These are phyloP conservation scores for Motacilla tschutschensis DNA, from an alignment of 2,113 vertebrate species.

Conservation along the genomic window DNA sequence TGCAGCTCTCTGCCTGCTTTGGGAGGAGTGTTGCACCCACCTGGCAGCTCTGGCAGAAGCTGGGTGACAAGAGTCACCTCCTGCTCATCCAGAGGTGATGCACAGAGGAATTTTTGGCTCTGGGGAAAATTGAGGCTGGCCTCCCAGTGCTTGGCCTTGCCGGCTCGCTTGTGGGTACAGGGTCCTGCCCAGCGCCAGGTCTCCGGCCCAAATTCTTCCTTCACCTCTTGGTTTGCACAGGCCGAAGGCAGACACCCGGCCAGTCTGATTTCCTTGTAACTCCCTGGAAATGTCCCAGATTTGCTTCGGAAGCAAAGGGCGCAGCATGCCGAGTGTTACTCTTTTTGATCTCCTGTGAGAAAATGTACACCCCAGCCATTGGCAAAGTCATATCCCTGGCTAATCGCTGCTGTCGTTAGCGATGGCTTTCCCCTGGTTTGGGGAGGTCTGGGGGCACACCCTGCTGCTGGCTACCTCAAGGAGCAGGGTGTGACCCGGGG, in stretches of 20 bases:
- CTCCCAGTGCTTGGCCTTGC: background rate
- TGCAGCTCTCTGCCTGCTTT: background rate
- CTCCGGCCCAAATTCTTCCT: background rate
- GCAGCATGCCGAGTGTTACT: background rate
- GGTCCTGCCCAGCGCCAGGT: background rate
- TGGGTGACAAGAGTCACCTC: background rate
- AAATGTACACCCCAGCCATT: background rate
- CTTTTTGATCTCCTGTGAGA: background rate
- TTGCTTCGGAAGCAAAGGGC: background rate
- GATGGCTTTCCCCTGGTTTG: background rate
- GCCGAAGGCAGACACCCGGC: background rate
- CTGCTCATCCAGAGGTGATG: background rate
- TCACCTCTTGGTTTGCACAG: background rate
- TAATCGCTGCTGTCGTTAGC: background rate
- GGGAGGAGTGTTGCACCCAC: too few species aligned
- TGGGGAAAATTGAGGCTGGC: background rate
- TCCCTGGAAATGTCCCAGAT: background rate
- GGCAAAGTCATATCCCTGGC: background rate
- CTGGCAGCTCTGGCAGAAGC: background rate
- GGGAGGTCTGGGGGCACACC: background rate
- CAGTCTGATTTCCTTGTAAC: background rate
- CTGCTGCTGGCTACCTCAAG: background rate
- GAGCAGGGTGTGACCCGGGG: accelerated
- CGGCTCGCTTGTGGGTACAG: background rate
- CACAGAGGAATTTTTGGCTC: background rate